Conservation (phyloP, 2,888 invertebrate species). For the Mimachlamys varia region DNA sequence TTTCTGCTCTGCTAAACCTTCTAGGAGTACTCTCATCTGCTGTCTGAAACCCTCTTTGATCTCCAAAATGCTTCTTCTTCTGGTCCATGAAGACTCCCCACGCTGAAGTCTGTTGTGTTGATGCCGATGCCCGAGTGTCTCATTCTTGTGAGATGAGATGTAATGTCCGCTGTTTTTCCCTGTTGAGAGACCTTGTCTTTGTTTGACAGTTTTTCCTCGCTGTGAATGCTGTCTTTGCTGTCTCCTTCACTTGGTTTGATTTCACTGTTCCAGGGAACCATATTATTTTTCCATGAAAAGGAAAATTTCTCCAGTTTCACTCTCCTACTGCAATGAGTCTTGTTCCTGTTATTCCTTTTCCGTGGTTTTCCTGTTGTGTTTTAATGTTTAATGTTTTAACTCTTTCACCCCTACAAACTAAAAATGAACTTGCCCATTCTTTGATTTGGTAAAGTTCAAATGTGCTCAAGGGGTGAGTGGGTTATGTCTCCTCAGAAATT, state of each 20-base stretch:
- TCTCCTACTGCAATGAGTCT: too few species aligned
- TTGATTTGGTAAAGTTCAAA: too few species aligned
- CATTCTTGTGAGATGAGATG: background rate
- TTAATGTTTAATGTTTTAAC: background rate
- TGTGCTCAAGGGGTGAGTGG: too few species aligned
- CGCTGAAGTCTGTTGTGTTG: background rate
- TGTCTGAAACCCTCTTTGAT: background rate
- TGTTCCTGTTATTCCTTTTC: background rate
- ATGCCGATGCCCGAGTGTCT: background rate
- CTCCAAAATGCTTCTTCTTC: background rate
- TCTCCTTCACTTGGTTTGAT: background rate
- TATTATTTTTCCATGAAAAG: background rate
- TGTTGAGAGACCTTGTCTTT: background rate
- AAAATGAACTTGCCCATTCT: too few species aligned
- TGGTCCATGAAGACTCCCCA: background rate
- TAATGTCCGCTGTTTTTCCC: background rate
- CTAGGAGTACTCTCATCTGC: conserved; percentile 21
- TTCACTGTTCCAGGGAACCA: background rate
- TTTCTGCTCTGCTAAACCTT: background rate
- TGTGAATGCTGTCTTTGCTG: background rate
- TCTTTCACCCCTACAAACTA: background rate
- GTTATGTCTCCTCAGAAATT: background rate
- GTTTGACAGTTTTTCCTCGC: background rate
- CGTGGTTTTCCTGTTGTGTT: background rate
- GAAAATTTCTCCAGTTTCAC: too few species aligned